Evolutionary conservation across 2,797 vertebrate species (phyloP), one percentile per base, ranked within the genome.

Genomic region (Darevskia nairensis): DNA sequence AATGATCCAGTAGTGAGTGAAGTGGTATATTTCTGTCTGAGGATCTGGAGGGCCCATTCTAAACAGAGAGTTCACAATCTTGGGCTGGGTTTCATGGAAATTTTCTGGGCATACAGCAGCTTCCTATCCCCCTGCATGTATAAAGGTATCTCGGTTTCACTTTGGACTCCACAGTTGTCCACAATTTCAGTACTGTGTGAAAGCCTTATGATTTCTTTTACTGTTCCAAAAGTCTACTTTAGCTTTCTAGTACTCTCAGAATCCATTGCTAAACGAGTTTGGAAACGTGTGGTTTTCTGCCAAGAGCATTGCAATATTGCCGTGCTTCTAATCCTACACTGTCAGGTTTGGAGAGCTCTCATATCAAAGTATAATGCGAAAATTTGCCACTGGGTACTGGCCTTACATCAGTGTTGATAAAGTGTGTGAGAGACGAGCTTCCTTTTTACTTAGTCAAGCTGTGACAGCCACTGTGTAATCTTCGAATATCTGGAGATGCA

Each of bases 401-500:
- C 75, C 68, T 92, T 88, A 44, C 68, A 89, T 59, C 79, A 8
- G 21, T 69, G 25, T 44, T 90, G 87, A 93, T 88, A 88, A 92
- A 89, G 76, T 25, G 35, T 74, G 85, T 89, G 46, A 86, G 35
- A 87, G 11, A 92, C 90, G 88, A 92, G 17, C n/a, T 0, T 80
- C 9, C 88, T 41, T 80, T 77, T 82, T 86, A n/a, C 50, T 89
- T 89, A 27, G 50, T 27, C 86, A 81, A 32, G 21, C 72, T 90
- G 84, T 80, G 83, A 84, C 85, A 92, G 64, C 71, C 72, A 77
- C 50, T 32, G 80, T 2, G 17, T 55, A 91, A 80, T 91, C 85
- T 82, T 74, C 23, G 50, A 77, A 90, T 90, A 92, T 82, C 13
- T 32, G 90, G 83, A 88, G 92, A 92, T 91, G 84, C 85, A 94